Evolutionary conservation across 2,888 invertebrate genomes (phyloP).

Genomic region (Dicycla oo): DNA sequence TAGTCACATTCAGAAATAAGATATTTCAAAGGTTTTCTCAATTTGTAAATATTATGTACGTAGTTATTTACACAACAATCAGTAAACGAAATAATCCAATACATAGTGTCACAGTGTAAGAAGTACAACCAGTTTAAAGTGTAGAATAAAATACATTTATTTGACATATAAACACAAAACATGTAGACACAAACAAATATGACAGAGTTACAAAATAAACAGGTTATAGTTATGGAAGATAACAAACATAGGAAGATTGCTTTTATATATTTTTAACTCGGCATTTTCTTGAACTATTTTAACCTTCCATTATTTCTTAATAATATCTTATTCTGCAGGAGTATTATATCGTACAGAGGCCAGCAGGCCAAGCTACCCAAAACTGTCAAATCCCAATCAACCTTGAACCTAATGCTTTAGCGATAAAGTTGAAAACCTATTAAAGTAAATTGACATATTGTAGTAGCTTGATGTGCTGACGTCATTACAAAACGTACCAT

Average conservation of each 20-base stretch:
- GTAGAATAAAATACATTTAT: background rate
- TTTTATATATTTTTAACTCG: background rate
- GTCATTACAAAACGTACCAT: constrained; percentile 26
- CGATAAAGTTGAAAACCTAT: too few species aligned
- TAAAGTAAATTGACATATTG: too few species aligned
- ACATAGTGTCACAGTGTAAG: background rate
- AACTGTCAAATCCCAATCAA: too few species aligned
- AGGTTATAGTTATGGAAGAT: background rate
- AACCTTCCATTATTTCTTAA: background rate
- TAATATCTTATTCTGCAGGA: background rate
- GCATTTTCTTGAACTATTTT: background rate
- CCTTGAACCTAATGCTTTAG: too few species aligned
- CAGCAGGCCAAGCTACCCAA: too few species aligned
- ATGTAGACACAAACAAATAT: background rate
- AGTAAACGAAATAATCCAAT: background rate
- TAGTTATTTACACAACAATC: background rate
- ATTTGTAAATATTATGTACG: constrained; percentile 14
- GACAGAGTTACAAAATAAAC: background rate
- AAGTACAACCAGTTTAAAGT: background rate
- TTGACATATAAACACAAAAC: background rate
- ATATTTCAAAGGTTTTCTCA: constrained; percentile 6
- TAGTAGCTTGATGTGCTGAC: too few species aligned
- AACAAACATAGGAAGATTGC: background rate
- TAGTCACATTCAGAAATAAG: constrained; percentile 28
- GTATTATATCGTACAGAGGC: too few species aligned